Percentiles rank a stretch among this genome's conserved stretches.
Conservation (phyloP, 2,797 vertebrate genomes). For the Esox lucius region DNA sequence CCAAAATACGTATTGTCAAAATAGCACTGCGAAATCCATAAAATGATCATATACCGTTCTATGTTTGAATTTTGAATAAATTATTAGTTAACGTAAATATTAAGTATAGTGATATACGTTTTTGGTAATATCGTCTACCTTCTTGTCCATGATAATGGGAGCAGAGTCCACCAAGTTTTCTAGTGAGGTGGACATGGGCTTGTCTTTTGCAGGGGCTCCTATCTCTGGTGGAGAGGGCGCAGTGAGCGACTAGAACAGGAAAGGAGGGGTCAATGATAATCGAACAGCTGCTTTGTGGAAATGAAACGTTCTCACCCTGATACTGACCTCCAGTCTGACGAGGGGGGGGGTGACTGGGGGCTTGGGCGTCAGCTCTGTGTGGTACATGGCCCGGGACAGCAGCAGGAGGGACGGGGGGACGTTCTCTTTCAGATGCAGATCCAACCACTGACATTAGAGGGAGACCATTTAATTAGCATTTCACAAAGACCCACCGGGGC, state of each 20-base stretch:
- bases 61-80: too few relatives aligned
- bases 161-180: slow-evolving; percentile 11
- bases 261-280: background rate
- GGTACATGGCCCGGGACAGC: slow-evolving; percentile 93
- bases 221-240: background rate
- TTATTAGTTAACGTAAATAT: too few relatives aligned
- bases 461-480: background rate
- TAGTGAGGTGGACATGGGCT: background rate
- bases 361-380: slow-evolving; percentile 88
- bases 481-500: too few relatives aligned
- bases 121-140: background rate
- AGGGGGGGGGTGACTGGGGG: slow-evolving; percentile 76
- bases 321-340: slow-evolving; percentile 76
- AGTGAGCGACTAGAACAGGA: background rate
- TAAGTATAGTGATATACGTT: too few relatives aligned
- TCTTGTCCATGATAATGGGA: slow-evolving; percentile 4
- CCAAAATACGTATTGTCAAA: too few relatives aligned
- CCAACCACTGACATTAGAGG: slow-evolving; percentile 81
- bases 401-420: slow-evolving; percentile 87
- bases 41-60: too few relatives aligned
- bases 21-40: too few relatives aligned
- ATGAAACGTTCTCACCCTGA: background rate
- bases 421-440: slow-evolving; percentile 86
- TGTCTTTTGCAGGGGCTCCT: background rate
- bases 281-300: background rate